These are phyloP conservation scores for Ochropleura leucogaster DNA, from an alignment of 2,888 invertebrate species.

Conservation along the genomic window DNA sequence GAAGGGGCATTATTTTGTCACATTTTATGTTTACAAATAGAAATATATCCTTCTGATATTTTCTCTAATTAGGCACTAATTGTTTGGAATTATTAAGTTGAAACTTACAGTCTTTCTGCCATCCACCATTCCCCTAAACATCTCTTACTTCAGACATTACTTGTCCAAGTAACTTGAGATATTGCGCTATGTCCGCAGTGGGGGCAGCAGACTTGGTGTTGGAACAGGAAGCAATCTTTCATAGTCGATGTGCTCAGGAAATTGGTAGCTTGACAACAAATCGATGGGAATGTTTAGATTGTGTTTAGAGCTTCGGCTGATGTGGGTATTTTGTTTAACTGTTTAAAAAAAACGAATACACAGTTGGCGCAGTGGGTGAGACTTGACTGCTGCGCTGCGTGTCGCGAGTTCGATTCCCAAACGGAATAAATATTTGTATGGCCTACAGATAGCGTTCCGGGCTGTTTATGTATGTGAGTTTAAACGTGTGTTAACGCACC, in stretches of 20 bases:
- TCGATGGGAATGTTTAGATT: constrained; percentile 59
- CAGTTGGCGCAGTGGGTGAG: too few species aligned
- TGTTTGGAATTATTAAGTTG: constrained; percentile 3
- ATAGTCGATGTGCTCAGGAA: constrained; percentile 65
- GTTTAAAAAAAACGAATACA: constrained; percentile 11
- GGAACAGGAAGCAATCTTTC: constrained; percentile 68
- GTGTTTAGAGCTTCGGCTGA: constrained; percentile 31
- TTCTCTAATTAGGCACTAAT: not conserved
- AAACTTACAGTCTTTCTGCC: not conserved
- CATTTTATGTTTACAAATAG: too few species aligned
- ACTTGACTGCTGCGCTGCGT: too few species aligned
- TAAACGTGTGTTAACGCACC: too few species aligned
- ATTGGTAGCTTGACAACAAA: constrained; percentile 67
- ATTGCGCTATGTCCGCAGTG: constrained; percentile 52
- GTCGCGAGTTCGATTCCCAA: too few species aligned
- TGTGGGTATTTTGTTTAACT: constrained; percentile 3
- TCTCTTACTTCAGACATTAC: constrained; percentile 19
- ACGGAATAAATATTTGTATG: too few species aligned
- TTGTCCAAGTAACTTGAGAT: constrained; percentile 61
- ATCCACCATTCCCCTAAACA: constrained; percentile 5
- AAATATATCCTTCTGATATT: not conserved
- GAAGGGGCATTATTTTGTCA: too few species aligned
- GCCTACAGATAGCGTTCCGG: too few species aligned
- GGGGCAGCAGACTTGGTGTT: constrained; percentile 59
- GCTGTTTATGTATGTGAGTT: too few species aligned